Base-by-base conservation (phyloP, 2,888 invertebrate genomes). In the Ormyrus nitidulus region DNA sequence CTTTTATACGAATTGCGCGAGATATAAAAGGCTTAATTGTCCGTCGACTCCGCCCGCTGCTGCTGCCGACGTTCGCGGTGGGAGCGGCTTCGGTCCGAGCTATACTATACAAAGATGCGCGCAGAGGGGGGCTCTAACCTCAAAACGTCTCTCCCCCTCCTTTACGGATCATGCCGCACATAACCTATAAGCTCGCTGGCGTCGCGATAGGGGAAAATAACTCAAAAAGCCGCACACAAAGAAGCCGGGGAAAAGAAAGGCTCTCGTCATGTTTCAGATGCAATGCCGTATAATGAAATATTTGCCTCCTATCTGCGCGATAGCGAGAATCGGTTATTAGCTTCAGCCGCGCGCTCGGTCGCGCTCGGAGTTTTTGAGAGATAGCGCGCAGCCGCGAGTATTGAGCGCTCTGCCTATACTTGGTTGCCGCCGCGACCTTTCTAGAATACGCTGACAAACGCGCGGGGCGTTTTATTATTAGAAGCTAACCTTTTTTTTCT, bases 241-340 rank as follows among this genome's bases (percentile, higher is more conserved):
- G 64, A 61, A 79, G 76, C 70, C 76, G 68, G 66, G 66, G 75
- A 76, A 77, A 71, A 71, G 80, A 76, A 84, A 86, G 86, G 34
- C 34, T 4, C 34, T 4, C 34, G 34, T 34, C 34, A 34, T 13
- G 34, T 34, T 34, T 34, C 34, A 34, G 34, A 34, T 34, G 34
- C 34, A 34, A 34, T 3, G 34, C 34, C 34, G 34, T 34, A 34
- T 4, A 34, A 34, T 34, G 34, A 34, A 34, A 34, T 34, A 34
- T 34, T 34, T 34, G 34, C 34, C 34, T 34, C 34, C 34, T 34
- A 34, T 34, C 34, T 34, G 34, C 34, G 34, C 34, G 34, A 34
- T 34, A 34, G 34, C 34, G 34, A 34, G 34, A 34, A 34, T 34
- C 34, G 34, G 34, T 34, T 34, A 34, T 34, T 34, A 2, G 34